These are phyloP conservation scores for Epiperipatus broadwayi DNA, from an alignment of 2,888 invertebrate species.

Conservation along the genomic window DNA sequence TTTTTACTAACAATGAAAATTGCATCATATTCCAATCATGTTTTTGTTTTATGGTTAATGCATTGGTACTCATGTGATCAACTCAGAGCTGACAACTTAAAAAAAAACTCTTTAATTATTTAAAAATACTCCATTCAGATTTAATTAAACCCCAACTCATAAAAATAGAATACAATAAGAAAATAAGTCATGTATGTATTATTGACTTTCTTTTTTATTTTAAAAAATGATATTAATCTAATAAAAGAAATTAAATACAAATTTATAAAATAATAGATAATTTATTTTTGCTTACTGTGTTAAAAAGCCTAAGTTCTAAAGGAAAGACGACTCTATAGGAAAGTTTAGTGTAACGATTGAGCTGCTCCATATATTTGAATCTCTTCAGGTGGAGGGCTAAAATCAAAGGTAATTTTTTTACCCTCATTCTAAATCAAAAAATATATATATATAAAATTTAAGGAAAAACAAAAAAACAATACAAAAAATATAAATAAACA, in stretches of 20 bases:
- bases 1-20: too few species aligned
- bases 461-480: conserved; percentile 8
- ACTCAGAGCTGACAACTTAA: too few species aligned
- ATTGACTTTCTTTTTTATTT: neutral
- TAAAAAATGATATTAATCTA: neutral
- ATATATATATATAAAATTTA: conserved; percentile 11
- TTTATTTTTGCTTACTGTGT: conserved; percentile 86
- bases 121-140: conserved; percentile 8
- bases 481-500: neutral
- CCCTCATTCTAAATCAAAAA: conserved; percentile 69
- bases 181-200: too few species aligned
- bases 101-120: conserved; percentile 6
- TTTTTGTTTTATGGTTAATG: too few species aligned
- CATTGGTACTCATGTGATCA: too few species aligned
- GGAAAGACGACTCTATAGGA: conserved; percentile 98
- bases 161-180: conserved; percentile 6
- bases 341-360: conserved; percentile 94
- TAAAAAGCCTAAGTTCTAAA: conserved; percentile 84
- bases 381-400: conserved; percentile 91
- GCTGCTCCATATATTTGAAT: conserved; percentile 94
- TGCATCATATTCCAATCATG: too few species aligned
- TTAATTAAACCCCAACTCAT: conserved; percentile 4
- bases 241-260: conserved; percentile 8
- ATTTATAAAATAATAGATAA: conserved; percentile 18
- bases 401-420: conserved; percentile 93